Evolutionary conservation across 2,888 invertebrate genomes (phyloP), one percentile per base, ranked within the genome.

Genomic region (Phortica okadai): DNA sequence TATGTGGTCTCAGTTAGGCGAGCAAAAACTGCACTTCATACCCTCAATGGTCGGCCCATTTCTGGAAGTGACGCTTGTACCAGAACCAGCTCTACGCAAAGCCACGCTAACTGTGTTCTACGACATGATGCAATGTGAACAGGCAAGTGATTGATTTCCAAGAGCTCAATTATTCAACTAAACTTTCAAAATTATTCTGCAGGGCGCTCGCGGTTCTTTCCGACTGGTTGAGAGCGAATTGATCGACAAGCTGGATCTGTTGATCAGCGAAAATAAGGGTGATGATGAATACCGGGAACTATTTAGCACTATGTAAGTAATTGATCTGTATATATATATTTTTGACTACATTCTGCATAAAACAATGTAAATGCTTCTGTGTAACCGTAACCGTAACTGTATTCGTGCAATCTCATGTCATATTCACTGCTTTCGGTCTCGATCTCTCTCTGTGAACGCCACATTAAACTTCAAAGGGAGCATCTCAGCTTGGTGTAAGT

Each of bases 91-190:
- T 82, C 91, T 99, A 7, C 93, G 98, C 0, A 95, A 97, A 83
- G 97, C 97, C 0, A 98, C 98, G 0, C 92, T 98, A 11, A 97
- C 97, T 7, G 97, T 98, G 66, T 96, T 98, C 85, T 98, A 97
- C 86, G 97, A 98, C 84, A 96, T 99, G 94, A 98, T 99, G 96
- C 97, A 98, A 82, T 97, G 97, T 85, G 98, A 98, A 89, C 95
- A 93, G 93, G 88, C 91, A 74, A 72, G 80, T 73, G 1, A 1
- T 21, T 6, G n/a, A 16, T 11, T 16, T 25, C 6, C 0, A 8
- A 33, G 14, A 7, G 41, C 25, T 54, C 21, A 56, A 21, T 72
- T 59, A 59, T 76, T 44, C 8, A 11, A 50, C 6, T 50, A 58
- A 10, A n/a, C 16, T 21, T 3, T 14, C 16, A 25, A 11, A 16